These are phyloP conservation scores for Pandemis heparana DNA, from an alignment of 2,888 invertebrate genomes.

Conservation along the genomic window DNA sequence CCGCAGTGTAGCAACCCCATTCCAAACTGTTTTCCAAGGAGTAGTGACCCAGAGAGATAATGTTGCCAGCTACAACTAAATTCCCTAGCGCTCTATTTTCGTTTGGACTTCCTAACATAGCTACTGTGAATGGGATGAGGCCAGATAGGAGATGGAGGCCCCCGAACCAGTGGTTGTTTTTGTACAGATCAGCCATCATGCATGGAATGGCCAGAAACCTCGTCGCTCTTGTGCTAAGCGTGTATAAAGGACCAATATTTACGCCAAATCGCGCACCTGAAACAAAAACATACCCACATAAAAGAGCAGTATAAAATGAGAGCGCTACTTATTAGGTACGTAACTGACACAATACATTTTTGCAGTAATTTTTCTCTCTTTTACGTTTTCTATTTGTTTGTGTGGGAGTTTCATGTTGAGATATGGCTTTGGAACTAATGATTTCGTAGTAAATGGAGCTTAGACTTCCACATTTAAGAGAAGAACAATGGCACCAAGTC, in stretches of 20 bases:
- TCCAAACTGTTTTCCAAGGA: conserved; percentile 29
- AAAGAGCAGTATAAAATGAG: too few species aligned
- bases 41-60: conserved; percentile 35
- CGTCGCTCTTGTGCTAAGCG: conserved; percentile 26
- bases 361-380: too few species aligned
- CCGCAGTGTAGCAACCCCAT: conserved; percentile 40
- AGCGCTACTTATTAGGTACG: too few species aligned
- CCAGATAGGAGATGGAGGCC: conserved; percentile 36
- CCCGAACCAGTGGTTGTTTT: conserved; percentile 23
- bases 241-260: conserved; percentile 13
- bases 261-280: conserved; percentile 33
- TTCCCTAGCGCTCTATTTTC: conserved; percentile 32
- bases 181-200: conserved; percentile 38
- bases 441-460: not conserved
- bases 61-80: conserved; percentile 35
- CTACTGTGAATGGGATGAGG: conserved; percentile 26
- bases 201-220: conserved; percentile 34
- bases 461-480: too few species aligned
- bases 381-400: too few species aligned
- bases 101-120: conserved; percentile 4
- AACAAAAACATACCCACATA: too few species aligned
- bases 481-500: too few species aligned
- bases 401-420: too few species aligned
- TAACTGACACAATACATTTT: too few species aligned
- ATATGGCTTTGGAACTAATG: not conserved